Evolutionary conservation across 2,113 vertebrate genomes (phyloP).

Genomic region (Indri indri): DNA sequence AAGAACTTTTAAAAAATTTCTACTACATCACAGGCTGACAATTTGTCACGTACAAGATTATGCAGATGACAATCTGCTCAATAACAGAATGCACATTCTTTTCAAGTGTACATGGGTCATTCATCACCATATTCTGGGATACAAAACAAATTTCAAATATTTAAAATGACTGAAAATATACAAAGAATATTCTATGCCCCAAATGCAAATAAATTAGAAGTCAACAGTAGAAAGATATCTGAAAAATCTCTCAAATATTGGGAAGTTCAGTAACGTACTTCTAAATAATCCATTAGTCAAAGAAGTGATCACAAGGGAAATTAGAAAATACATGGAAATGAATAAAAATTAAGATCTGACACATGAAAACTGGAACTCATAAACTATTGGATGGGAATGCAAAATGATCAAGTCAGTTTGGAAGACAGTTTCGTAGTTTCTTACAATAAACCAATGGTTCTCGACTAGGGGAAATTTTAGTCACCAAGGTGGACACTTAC

Average conservation of each 20-base stretch:
- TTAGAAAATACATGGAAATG: neutral
- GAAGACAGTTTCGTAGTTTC: neutral
- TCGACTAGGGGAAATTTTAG: neutral
- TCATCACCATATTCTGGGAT: neutral
- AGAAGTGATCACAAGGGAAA: neutral
- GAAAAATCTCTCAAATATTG: neutral
- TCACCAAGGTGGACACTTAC: neutral
- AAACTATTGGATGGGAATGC: neutral
- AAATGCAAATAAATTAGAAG: constrained; percentile 18
- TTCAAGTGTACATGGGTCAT: neutral
- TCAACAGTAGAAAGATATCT: neutral
- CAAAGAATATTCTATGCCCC: neutral
- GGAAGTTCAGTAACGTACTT: neutral
- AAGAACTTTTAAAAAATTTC: neutral
- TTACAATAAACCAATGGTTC: neutral
- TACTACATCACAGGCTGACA: neutral
- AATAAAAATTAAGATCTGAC: neutral
- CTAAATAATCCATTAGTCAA: neutral
- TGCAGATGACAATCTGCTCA: neutral
- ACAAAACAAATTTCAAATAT: neutral
- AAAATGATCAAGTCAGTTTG: neutral
- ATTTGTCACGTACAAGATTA: neutral
- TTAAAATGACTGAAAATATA: neutral
- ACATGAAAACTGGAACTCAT: neutral
- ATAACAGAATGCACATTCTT: neutral